Conservation (phyloP, 2,797 vertebrate genomes). For the Perodicticus potto region DNA sequence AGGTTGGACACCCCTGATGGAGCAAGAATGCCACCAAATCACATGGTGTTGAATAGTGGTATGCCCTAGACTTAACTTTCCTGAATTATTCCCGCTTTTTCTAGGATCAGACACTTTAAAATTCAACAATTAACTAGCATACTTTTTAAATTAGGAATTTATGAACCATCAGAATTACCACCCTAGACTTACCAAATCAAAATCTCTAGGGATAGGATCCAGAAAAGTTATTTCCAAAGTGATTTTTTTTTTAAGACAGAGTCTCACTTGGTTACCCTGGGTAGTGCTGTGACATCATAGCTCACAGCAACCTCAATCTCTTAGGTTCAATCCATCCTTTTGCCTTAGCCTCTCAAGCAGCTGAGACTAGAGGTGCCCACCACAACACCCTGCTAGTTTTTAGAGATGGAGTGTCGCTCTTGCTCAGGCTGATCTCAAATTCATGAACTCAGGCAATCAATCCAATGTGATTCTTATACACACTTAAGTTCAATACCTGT, state of each 20-base stretch:
- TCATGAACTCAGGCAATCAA: background rate
- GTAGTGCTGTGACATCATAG: too few species aligned
- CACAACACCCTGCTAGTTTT: too few species aligned
- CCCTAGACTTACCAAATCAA: slow-evolving; percentile 2
- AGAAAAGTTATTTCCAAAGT: slow-evolving; percentile 52
- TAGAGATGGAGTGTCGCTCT: too few species aligned
- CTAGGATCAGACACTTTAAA: slow-evolving; percentile 13
- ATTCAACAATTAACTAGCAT: slow-evolving; percentile 13
- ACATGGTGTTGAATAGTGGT: background rate
- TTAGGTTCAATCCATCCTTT: too few species aligned
- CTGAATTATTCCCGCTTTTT: background rate
- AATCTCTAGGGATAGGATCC: background rate
- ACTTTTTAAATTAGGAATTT: background rate
- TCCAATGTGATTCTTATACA: slow-evolving; percentile 20
- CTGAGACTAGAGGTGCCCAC: too few species aligned
- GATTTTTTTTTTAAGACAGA: background rate
- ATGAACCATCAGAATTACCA: slow-evolving; percentile 50
- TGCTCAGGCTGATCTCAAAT: too few species aligned
- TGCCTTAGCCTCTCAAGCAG: too few species aligned
- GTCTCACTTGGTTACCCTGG: too few species aligned
- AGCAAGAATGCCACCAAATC: slow-evolving; percentile 27
- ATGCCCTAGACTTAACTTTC: background rate
- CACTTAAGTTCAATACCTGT: background rate
- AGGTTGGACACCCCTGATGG: too few species aligned
- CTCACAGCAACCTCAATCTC: too few species aligned